Evolutionary conservation across 2,888 invertebrate species (phyloP), one percentile per base, ranked within the genome.

Genomic region (Epinotia demarniana): DNA sequence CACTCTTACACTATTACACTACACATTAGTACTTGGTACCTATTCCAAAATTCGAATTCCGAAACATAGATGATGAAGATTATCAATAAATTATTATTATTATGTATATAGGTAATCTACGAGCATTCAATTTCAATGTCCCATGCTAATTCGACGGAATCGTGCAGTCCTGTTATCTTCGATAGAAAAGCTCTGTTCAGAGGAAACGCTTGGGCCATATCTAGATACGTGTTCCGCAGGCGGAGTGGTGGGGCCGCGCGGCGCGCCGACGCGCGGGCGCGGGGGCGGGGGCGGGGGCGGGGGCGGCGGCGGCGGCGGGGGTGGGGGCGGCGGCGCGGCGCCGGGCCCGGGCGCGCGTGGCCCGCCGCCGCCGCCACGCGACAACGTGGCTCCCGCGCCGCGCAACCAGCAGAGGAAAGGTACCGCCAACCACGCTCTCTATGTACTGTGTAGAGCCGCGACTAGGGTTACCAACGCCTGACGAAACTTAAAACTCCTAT

Each of bases 281-380:
- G 53, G 53, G n/a, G 53, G 53, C 4, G 49, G 33, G n/a, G 77
- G 77, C 12, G 78, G 66, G 8, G 78, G 79, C 16, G 23, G 71
- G 68, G 53, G 76, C 77, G 61, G 81, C 84, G 16, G 73, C 55
- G 77, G 78, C 13, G 77, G 77, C 16, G 49, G 49, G 16, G 49
- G 49, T 3, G 49, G 33, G n/a, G 77, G 77, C 16, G 78, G 66
- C 11, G 78, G 79, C 16, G 71, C 71, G 53, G 76, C 77, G 61
- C 82, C 84, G 16, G 92, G 97, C 66, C 97, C 97, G 6, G 98
- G 98, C n/a, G 97, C 97, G 5, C 95, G 97, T 82, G 98, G 98
- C 69, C 98, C 98, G n/a, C 98, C 97, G 60, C 97, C 97, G 49
- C 98, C 98, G 12, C 97, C 98, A 0, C 94, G 97, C 77, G 97